These are phyloP conservation scores for Grantiella picta DNA, from an alignment of 2,113 vertebrate species.

Conservation along the genomic window DNA sequence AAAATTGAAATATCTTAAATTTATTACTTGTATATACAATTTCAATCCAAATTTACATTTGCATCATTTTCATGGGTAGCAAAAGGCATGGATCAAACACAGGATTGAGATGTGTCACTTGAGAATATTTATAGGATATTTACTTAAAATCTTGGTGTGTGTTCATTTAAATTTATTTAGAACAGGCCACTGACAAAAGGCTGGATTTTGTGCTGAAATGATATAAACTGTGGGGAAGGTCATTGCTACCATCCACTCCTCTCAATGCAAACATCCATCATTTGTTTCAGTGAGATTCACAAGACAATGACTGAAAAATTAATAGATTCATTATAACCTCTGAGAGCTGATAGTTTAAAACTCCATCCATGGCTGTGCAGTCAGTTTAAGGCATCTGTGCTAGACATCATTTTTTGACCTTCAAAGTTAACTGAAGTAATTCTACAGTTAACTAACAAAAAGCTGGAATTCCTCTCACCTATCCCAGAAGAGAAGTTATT, in stretches of 20 bases:
- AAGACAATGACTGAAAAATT: neutral
- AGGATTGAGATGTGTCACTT: conserved; percentile 40
- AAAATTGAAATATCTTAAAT: conserved; percentile 58
- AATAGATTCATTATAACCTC: neutral
- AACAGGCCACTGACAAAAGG: conserved; percentile 17
- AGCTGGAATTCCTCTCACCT: neutral
- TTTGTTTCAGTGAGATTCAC: neutral
- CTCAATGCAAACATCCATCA: neutral
- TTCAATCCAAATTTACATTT: conserved; percentile 72
- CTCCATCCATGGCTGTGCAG: neutral
- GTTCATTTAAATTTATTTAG: neutral
- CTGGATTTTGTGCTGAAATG: neutral
- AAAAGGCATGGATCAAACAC: conserved; percentile 51
- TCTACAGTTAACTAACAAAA: neutral
- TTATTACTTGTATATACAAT: conserved; percentile 70
- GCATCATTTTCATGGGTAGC: conserved; percentile 44
- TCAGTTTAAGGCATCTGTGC: conserved; percentile 53
- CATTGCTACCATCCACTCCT: neutral
- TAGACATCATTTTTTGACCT: neutral
- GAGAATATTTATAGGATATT: neutral
- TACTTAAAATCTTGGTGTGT: neutral
- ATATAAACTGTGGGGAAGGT: neutral
- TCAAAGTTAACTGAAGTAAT: neutral
- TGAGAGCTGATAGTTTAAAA: neutral
- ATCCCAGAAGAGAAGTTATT: neutral